phyloP scores from a whole-genome alignment of 1,140 invertebrate species.

The Leguminivora glycinivorella region DNA sequence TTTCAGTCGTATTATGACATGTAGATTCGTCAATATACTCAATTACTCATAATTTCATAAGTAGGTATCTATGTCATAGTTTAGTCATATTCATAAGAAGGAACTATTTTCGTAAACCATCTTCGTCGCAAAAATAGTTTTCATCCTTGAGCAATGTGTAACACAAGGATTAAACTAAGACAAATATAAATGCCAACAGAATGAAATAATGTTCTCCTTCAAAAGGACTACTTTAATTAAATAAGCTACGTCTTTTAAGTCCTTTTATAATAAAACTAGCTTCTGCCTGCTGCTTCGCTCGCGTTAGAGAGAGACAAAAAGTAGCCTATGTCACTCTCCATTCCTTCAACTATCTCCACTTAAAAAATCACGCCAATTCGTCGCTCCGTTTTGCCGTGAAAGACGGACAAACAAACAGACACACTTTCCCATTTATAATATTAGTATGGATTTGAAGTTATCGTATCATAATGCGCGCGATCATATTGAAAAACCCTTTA shows the following conservation, averaged over 20 bases:
- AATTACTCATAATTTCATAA: no score
- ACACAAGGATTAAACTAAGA: background rate
- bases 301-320: no score
- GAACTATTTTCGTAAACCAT: background rate
- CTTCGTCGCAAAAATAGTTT: background rate
- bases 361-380: no score
- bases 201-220: background rate
- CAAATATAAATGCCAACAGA: background rate
- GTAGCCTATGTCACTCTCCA: no score
- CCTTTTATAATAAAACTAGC: background rate
- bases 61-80: background rate
- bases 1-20: no score
- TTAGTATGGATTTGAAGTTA: background rate
- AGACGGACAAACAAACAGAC: no score
- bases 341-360: no score
- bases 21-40: no score
- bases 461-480: background rate
- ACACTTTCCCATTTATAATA: no score
- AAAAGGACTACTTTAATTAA: background rate
- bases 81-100: background rate
- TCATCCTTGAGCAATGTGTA: slow-evolving; percentile 10
- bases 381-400: no score
- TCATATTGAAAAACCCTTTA: background rate
- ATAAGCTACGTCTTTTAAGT: background rate
- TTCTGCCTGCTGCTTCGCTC: no score